Base-by-base conservation (phyloP, 2,797 vertebrate species). In the Acanthurus lineatus region DNA sequence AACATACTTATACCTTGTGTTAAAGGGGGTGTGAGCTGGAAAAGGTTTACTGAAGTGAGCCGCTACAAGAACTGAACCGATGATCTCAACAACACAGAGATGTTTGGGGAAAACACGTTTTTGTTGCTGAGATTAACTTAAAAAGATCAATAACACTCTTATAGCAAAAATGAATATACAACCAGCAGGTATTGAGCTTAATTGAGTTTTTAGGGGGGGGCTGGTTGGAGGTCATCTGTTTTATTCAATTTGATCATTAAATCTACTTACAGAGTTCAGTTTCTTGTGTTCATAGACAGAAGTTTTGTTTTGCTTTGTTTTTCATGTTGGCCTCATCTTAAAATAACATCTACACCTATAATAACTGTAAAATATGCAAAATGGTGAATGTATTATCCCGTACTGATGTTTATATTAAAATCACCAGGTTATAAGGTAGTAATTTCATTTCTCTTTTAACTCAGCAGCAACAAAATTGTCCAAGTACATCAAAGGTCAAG, bases 401-500 rank as follows among this genome's bases (percentile, higher is more conserved):
- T 54, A 35, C 70, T 67, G 15, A 79, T 79, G 76, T 87, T 82
- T 65, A 81, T 83, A 84, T 86, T 87, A 76, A 83, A 86, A 59
- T 32, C 48, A 47, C 20, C 0, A 63, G 78, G 45, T 79, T 74
- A 63, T 53, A 76, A 74, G 63, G 52, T 66, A 81, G 69, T 91
- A 83, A 89, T 85, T 77, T 82, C 62, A 57, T 78, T 17, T 35
- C 83, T 86, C 57, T 84, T 86, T 86, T 49, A 71, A 76, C 89
- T 83, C 56, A 54, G 53, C 70, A 62, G 68, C 76, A 76, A 68
- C 58, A 83, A 69, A 65, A 86, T 57, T 76, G 65, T 77, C 83
- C 81, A 89, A 61, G 64, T 70, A 72, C 77, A 74, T 71, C 76
- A 90, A 89, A 93, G 88, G 92, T 92, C 86, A 91, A 59, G 67